Base-by-base conservation (phyloP, 1,140 invertebrate species). In the Papilio aristodemus region DNA sequence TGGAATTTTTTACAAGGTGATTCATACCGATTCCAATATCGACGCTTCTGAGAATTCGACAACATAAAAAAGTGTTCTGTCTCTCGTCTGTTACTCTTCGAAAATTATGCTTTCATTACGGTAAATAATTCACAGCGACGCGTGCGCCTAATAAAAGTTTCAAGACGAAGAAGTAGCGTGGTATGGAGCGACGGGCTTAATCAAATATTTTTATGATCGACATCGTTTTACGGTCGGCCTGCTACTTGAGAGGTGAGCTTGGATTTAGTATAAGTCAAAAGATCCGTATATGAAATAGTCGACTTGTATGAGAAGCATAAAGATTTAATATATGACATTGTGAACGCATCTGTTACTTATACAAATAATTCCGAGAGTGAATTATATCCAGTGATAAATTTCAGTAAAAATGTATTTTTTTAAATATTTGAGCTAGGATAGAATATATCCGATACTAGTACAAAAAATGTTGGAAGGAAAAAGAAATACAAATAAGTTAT, bases 191-290 rank as follows among this genome's bases (percentile, higher is more conserved):
- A 77, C 69, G 77, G 60, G 80, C 74, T 79, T 90, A 90, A 90
- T 90, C 88, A 90, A 90, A 89, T 89, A 89, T 89, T 90, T 90
- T 90, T 90, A 90, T 90, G 88, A 88, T 90, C 86, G 81, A 85
- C 86, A 82, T 77, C 79, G 76, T 86, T 90, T 87, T 88, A 87
- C 80, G 84, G 80, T 73, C 77, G 72, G 67, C 71, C 74, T 80
- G 75, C 79, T 80, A 78, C 76, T 75, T 70, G 69, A 73, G 71
- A 70, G 74, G 76, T 78, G 74, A 81, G 76, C 76, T 59, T 69
- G 38, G 58, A 62, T 71, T 39, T 74, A 75, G 71, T 66, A 7
- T 38, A 75, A 75, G 71, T 38, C 25, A 46, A 11, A 63, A 70
- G 41, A 54, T 17, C 5, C 19, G 6, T 32, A 6, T 32, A 32